These are phyloP conservation scores for Callopanchax toddi DNA, from an alignment of 2,113 vertebrate genomes.

Conservation along the genomic window DNA sequence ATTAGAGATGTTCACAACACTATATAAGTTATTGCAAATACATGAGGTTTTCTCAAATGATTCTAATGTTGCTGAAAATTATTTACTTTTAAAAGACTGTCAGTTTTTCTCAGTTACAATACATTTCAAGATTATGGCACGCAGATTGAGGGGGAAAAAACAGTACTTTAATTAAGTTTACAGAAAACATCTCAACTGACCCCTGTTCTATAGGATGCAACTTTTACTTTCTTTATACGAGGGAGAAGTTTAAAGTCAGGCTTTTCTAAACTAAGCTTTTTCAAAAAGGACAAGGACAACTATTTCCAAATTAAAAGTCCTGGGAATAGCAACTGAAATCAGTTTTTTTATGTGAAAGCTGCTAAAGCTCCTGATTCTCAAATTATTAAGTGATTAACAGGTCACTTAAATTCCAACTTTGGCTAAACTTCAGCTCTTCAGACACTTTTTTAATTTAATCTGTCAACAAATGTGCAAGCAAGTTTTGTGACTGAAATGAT, in stretches of 20 bases:
- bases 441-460: conserved; percentile 5
- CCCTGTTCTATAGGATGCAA: too few relatives aligned
- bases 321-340: conserved; percentile 11
- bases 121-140: too few relatives aligned
- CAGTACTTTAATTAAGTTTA: too few relatives aligned
- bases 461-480: neutral
- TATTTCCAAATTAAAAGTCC: conserved; percentile 25
- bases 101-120: too few relatives aligned
- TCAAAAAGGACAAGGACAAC: conserved; percentile 39
- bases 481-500: conserved; percentile 19
- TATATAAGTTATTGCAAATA: conserved; percentile 11
- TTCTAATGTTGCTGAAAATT: too few relatives aligned
- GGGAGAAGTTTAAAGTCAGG: too few relatives aligned
- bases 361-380: neutral
- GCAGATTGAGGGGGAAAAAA: too few relatives aligned
- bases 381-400: conserved; percentile 18
- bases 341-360: neutral
- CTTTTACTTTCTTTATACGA: too few relatives aligned
- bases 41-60: too few relatives aligned
- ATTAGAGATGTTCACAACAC: too few relatives aligned
- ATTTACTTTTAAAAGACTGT: too few relatives aligned
- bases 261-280: conserved; percentile 39
- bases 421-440: neutral
- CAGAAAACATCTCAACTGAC: too few relatives aligned
- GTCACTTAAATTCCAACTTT: conserved; percentile 8